Evolutionary conservation across 1,140 invertebrate genomes (phyloP), one percentile per base, ranked within the genome.

Genomic region (Pachyrhynchus sulphureomaculatus): DNA sequence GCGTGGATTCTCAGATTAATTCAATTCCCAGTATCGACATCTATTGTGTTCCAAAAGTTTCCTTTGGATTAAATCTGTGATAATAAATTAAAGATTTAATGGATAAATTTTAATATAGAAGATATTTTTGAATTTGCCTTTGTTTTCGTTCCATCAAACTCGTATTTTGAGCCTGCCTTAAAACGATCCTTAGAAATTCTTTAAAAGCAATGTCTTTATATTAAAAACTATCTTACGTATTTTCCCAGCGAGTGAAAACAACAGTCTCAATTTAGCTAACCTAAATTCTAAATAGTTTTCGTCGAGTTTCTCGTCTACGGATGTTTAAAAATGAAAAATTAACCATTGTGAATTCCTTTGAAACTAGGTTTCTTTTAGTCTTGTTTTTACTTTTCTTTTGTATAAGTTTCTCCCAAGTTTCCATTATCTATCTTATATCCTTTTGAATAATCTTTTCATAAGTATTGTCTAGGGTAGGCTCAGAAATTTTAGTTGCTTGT

Each of bases 361-460:
- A 42, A 42, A 42, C 13, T 42, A 42, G 39, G 18, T 42, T 21
- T 10, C 18, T 42, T 42, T 42, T 42, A 42, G 39, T 18, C 18
- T 42, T 21, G 39, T 42, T 42, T 42, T 42, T 18, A 18, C 17
- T 20, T 21, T 42, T 42, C 39, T 10, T 42, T 42, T 42, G 18
- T 12, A 42, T 20, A 42, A 42, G 15, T 32, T 48, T 48, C 29
- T 48, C 45, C 45, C 26, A 26, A 26, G 17, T 32, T 48, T 48
- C 45, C 45, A 48, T 48, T 48, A 48, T 48, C 45, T 48, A 48
- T 48, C 45, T 48, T 48, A 29, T 48, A 32, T 26, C 24, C 29
- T 32, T 48, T 32, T 48, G 45, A 48, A 48, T 48, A 48, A 48
- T 48, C 21, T 48, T 48, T 48, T 48, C n/a, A 32, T 29, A 48